These are phyloP conservation scores for Puntigrus tetrazona DNA, from an alignment of 2,113 vertebrate species.

Conservation along the genomic window DNA sequence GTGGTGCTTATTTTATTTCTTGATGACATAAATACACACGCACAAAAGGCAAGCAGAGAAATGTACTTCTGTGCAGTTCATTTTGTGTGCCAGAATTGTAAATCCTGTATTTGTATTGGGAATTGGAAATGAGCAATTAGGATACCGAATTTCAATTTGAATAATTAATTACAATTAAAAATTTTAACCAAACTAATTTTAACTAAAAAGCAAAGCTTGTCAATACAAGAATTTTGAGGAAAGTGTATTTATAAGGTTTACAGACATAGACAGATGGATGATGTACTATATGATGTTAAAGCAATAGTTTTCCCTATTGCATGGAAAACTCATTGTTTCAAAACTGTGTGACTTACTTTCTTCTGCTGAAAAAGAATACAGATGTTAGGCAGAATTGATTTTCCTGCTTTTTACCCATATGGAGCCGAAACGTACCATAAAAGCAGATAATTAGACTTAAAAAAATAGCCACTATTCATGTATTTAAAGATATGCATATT, in stretches of 20 bases:
- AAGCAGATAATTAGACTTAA: background rate
- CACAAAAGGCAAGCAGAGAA: background rate
- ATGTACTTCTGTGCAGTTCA: background rate
- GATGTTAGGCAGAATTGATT: background rate
- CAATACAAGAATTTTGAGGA: background rate
- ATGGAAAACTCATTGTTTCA: too few relatives aligned
- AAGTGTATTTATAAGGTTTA: background rate
- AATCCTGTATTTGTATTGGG: background rate
- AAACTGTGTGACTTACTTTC: too few relatives aligned
- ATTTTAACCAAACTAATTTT: background rate
- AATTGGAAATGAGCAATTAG: background rate
- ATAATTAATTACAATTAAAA: background rate
- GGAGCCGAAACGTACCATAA: background rate
- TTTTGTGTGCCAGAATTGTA: background rate
- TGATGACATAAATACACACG: background rate
- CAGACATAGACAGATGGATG: background rate
- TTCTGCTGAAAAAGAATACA: background rate
- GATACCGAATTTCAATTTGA: background rate
- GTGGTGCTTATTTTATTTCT: background rate
- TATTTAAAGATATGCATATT: background rate
- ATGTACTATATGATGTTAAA: too few relatives aligned
- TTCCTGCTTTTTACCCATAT: background rate
- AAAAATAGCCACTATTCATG: background rate
- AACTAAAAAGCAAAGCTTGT: background rate
- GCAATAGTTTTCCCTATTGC: too few relatives aligned